Base-by-base conservation (phyloP, 2,888 invertebrate species). In the Linhomoeus sp. region DNA sequence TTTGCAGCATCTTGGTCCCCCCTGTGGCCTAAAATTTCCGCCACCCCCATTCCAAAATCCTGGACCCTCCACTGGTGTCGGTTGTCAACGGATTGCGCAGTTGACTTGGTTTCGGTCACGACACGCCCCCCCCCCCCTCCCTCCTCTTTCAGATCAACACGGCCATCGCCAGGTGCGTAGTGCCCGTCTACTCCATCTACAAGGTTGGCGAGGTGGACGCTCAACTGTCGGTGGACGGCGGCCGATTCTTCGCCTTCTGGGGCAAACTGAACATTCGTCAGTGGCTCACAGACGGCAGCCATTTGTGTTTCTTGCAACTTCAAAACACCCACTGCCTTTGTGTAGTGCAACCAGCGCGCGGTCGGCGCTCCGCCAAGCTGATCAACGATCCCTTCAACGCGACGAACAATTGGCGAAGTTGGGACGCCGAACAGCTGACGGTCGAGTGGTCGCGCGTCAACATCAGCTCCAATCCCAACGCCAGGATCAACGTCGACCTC, bases 381-480 rank as follows among this genome's bases (percentile, higher is more conserved):
- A 35, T 35, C 12, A 17, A 35, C 17, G 35, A 35, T 35, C 12
- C 35, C 17, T 17, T 35, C 12, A 35, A 35, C 17, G 12, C 12
- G 35, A 35, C 12, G 12, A 35, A 35, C 35, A 35, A 35, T 35
- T 35, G 35, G 35, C 12, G 35, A 17, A 14, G 12, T 14, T 17
- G 12, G 12, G 12, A 35, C 35, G 35, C 35, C 35, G 35, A 35
- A 35, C 12, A 35, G 12, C 17, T 35, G 35, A 35, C 48, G 17
- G 49, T 58, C 52, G 41, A 48, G 12, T 59, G 59, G 59, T 35
- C 46, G 43, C 49, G 51, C 5, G 37, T 53, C 41, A 59, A 59
- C 48, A 56, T 62, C 46, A 63, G 62, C n/a, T 57, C 45, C 41
- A 56, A 62, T 40, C 48, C 56, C 9, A 59, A 59, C 42, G 55